phyloP scores from a whole-genome alignment of 2,113 vertebrate species.

The Scomber scombrus region DNA sequence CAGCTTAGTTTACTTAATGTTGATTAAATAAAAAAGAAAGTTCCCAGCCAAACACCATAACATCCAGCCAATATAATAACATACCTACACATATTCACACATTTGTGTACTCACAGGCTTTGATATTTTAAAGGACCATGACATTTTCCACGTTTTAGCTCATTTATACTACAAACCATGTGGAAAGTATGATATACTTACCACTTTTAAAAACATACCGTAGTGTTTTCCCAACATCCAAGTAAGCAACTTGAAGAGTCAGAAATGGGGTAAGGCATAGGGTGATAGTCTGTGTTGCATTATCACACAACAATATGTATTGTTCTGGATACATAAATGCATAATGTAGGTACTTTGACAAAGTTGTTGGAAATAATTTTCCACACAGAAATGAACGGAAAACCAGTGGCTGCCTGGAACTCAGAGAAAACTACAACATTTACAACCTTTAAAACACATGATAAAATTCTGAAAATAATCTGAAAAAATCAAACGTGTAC shows the following conservation, averaged over 20 bases:
- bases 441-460: not conserved
- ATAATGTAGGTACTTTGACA: not conserved
- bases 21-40: too few relatives aligned
- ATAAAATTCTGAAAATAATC: not conserved
- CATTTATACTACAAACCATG: too few relatives aligned
- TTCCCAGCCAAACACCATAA: too few relatives aligned
- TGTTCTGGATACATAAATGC: not conserved
- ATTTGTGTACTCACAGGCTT: too few relatives aligned
- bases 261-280: not conserved
- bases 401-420: not conserved
- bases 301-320: not conserved
- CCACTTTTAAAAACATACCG: too few relatives aligned
- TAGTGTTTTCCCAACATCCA: too few relatives aligned
- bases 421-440: not conserved
- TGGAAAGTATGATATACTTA: too few relatives aligned
- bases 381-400: not conserved
- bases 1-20: slow-evolving; percentile 4
- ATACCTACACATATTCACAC: not conserved
- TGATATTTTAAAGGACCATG: too few relatives aligned
- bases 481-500: too few relatives aligned
- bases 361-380: too few relatives aligned
- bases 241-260: too few relatives aligned
- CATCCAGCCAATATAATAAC: not conserved
- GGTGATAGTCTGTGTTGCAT: not conserved
- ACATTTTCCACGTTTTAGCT: too few relatives aligned